A percentile compares a stretch with the other conserved stretches of the same genome.
phyloP scores from a whole-genome alignment of 2,797 vertebrate genomes.

The Coreius guichenoti region DNA sequence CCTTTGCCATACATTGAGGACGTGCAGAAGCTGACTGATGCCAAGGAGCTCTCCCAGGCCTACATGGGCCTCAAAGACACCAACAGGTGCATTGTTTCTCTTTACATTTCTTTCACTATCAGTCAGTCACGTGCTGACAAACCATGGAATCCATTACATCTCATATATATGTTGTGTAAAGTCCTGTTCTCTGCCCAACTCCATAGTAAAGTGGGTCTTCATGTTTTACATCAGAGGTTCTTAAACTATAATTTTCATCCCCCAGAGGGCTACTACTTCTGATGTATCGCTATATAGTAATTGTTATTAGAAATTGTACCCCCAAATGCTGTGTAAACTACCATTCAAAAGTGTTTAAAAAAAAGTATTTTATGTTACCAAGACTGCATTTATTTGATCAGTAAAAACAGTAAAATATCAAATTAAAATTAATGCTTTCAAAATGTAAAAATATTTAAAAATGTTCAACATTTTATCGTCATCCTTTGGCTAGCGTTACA shows the following conservation, averaged over 20 bases:
- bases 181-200: background rate
- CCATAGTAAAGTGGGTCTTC: background rate
- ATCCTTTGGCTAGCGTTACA: no score
- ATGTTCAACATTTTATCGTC: no score
- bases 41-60: constrained; percentile 94
- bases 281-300: background rate
- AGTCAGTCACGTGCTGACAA: background rate
- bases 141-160: background rate
- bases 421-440: no score
- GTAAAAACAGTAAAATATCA: background rate
- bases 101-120: background rate
- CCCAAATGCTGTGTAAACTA: background rate
- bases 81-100: constrained; percentile 85
- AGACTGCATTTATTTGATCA: background rate
- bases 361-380: background rate
- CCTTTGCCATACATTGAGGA: constrained; percentile 88
- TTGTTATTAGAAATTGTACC: background rate
- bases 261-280: background rate
- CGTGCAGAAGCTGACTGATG: constrained; percentile 95
- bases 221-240: background rate
- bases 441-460: no score
- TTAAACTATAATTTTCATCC: background rate
- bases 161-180: background rate
- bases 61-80: constrained; percentile 97
- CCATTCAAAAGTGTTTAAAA: background rate